A percentile compares a stretch with the other conserved stretches of the same genome.
These are phyloP conservation scores for Pelecanoides urinatrix DNA, from an alignment of 2,113 vertebrate genomes.

Conservation along the genomic window DNA sequence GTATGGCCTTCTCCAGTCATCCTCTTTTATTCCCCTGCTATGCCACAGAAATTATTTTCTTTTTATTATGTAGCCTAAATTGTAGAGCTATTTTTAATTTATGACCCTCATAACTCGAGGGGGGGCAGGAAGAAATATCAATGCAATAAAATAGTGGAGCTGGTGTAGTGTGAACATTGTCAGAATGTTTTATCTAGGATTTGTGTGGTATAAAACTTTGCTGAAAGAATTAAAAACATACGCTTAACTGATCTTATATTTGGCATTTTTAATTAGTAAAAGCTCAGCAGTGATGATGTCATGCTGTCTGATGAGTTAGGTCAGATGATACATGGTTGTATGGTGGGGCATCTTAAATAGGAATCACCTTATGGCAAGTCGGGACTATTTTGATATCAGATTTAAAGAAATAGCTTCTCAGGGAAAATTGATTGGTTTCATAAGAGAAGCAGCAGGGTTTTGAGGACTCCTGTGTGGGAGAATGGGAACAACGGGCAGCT, in stretches of 20 bases:
- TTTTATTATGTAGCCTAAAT: background rate
- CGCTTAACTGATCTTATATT: conserved; percentile 11
- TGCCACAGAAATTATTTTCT: background rate
- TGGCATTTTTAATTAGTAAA: conserved; percentile 37
- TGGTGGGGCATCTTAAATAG: conserved; percentile 23
- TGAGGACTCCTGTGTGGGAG: conserved; percentile 25
- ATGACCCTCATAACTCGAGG: background rate
- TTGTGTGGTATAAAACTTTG: conserved; percentile 16
- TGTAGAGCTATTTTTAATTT: conserved; percentile 36
- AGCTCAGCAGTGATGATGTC: background rate
- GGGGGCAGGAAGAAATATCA: conserved; percentile 9
- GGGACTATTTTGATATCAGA: background rate
- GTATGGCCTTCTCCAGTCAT: background rate
- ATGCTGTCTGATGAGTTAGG: conserved; percentile 54
- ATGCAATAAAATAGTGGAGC: background rate
- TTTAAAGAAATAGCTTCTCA: conserved; percentile 55
- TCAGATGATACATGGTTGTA: conserved; percentile 26
- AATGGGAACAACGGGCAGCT: conserved; percentile 11
- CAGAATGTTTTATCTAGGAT: conserved; percentile 50
- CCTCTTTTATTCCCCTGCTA: background rate
- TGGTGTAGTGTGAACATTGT: background rate
- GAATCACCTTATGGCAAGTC: conserved; percentile 31
- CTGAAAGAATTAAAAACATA: conserved; percentile 38
- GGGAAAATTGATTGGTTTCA: conserved; percentile 59
- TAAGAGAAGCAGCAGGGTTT: conserved; percentile 60